Evolutionary conservation across 2,797 vertebrate genomes (phyloP).

Genomic region (Xenops minutus): DNA sequence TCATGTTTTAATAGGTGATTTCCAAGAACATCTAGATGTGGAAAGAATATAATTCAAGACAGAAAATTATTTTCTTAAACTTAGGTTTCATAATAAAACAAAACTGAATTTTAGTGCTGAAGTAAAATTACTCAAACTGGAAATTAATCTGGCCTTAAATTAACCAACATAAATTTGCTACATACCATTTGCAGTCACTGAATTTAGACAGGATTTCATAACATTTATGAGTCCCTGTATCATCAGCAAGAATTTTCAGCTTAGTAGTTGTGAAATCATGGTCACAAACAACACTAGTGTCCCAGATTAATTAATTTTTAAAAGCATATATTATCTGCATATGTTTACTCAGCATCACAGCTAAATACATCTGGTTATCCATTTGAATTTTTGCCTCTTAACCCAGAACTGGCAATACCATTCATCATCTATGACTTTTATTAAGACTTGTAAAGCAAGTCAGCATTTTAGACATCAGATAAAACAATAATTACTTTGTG

Average conservation of each 20-base stretch:
- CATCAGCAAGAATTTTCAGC: neutral
- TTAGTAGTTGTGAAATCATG: neutral
- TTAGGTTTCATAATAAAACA: neutral
- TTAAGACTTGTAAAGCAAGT: neutral
- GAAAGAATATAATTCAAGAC: neutral
- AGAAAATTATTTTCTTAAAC: neutral
- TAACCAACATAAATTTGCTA: neutral
- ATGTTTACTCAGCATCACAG: neutral
- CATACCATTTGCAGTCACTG: neutral
- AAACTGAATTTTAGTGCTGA: neutral
- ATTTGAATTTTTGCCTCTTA: neutral
- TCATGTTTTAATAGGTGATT: neutral
- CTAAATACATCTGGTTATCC: neutral
- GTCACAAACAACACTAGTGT: neutral
- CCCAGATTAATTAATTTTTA: neutral
- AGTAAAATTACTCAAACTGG: neutral
- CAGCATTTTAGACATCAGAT: constrained; percentile 37
- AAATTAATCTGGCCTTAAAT: neutral
- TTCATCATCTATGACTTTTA: neutral
- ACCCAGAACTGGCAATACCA: neutral
- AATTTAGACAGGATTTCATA: neutral
- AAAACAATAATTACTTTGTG: neutral
- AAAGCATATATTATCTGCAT: neutral
- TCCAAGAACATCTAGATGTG: neutral
- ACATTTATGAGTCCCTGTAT: neutral